These are phyloP conservation scores for Hipparchia semele DNA, from an alignment of 2,888 invertebrate genomes.

Conservation along the genomic window DNA sequence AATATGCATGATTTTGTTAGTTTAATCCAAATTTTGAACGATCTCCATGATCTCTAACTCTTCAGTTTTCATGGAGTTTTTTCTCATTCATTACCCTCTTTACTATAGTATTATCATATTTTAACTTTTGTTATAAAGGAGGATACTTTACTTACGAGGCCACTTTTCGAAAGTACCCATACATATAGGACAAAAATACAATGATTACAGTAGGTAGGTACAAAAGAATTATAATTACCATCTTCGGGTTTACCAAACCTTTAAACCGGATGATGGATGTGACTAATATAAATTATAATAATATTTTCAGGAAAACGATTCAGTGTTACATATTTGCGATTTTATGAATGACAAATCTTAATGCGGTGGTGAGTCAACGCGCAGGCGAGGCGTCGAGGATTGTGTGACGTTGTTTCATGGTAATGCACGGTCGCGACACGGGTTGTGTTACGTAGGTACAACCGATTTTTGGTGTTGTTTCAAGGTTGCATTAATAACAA, in stretches of 20 bases:
- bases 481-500: constrained; percentile 46
- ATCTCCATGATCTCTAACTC: too few species aligned
- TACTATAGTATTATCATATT: too few species aligned
- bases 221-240: neutral
- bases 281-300: constrained; percentile 25
- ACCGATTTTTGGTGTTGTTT: constrained; percentile 52
- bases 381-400: constrained; percentile 51
- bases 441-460: constrained; percentile 45
- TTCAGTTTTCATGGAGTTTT: too few species aligned
- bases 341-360: constrained; percentile 72
- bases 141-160: too few species aligned
- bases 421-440: constrained; percentile 45
- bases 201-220: too few species aligned
- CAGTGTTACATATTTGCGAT: constrained; percentile 55
- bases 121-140: too few species aligned
- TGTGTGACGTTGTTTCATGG: constrained; percentile 59
- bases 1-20: too few species aligned
- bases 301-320: constrained; percentile 46
- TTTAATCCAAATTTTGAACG: too few species aligned
- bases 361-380: constrained; percentile 65
- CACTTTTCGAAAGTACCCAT: too few species aligned
- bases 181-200: neutral
- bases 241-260: constrained; percentile 37
- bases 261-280: constrained; percentile 29
- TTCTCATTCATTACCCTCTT: too few species aligned